phyloP scores from a whole-genome alignment of 1,140 invertebrate genomes.

The Fopius arisanus region DNA sequence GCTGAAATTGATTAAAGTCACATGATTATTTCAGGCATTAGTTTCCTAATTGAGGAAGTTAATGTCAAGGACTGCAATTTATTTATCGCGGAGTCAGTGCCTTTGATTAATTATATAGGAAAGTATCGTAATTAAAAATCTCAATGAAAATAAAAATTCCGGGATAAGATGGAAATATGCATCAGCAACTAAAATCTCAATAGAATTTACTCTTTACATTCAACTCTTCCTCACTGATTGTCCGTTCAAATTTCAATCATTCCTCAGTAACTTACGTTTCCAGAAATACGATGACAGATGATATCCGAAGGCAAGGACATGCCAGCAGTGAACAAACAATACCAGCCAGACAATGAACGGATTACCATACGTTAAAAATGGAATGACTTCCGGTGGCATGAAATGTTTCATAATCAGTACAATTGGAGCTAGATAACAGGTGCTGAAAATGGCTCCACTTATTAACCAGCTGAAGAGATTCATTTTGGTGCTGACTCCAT shows the following conservation, averaged over 20 bases:
- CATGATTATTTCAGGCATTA: no score
- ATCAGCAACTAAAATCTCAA: no score
- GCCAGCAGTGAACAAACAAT: slow-evolving; percentile 50
- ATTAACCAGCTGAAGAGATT: slow-evolving; percentile 59
- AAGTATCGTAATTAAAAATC: no score
- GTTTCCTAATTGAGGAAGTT: no score
- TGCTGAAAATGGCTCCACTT: slow-evolving; percentile 52
- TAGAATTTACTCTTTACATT: no score
- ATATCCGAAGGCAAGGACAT: slow-evolving; percentile 57
- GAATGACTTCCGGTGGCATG: slow-evolving; percentile 47
- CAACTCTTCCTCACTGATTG: no score
- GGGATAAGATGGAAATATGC: no score
- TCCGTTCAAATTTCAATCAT: no score
- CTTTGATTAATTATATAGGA: no score
- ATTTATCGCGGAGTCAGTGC: no score
- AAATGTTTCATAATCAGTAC: slow-evolving; percentile 53
- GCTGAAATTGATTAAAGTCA: slow-evolving; percentile 18
- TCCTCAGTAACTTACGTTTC: slow-evolving; percentile 23
- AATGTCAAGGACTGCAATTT: no score
- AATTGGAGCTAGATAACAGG: slow-evolving; percentile 48
- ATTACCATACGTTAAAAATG: slow-evolving; percentile 56
- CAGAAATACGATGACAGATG: slow-evolving; percentile 58
- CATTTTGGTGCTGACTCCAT: slow-evolving; percentile 53
- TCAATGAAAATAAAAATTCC: no score
- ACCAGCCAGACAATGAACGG: slow-evolving; percentile 58